Conservation (phyloP, 2,888 invertebrate species). For the Sinohyriopsis cumingii region DNA sequence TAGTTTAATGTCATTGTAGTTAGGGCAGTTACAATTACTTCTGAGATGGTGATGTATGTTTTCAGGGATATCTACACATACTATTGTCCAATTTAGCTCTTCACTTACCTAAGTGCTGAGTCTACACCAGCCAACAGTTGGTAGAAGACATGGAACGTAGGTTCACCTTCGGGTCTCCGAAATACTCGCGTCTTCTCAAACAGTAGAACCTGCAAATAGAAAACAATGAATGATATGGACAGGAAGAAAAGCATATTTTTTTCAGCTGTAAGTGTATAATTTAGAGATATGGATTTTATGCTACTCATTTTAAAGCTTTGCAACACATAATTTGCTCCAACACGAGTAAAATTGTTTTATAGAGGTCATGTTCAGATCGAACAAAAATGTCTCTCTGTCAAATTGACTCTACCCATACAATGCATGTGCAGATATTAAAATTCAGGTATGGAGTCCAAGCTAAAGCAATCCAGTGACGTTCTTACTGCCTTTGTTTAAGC, state of each 20-base stretch:
- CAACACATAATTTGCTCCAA: too few species aligned
- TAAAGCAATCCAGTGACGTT: too few species aligned
- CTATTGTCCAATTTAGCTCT: neutral
- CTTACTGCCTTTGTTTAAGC: too few species aligned
- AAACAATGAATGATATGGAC: conserved; percentile 8
- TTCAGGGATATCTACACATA: neutral
- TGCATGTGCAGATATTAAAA: too few species aligned
- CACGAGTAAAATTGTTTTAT: too few species aligned
- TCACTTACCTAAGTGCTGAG: conserved; percentile 76
- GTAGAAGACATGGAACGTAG: conserved; percentile 81
- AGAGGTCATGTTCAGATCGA: too few species aligned
- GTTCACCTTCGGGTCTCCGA: conserved; percentile 81
- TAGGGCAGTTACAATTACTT: too few species aligned
- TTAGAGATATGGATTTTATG: neutral
- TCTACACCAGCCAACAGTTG: conserved; percentile 86
- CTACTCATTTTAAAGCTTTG: neutral
- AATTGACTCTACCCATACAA: too few species aligned
- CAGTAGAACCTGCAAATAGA: conserved; percentile 77
- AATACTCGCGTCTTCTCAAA: conserved; percentile 85
- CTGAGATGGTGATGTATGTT: too few species aligned
- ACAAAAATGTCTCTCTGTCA: too few species aligned
- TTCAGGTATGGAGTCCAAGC: too few species aligned
- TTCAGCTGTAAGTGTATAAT: neutral
- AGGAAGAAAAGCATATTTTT: neutral
- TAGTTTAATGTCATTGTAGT: too few species aligned